Base-by-base conservation (phyloP, 2,797 vertebrate species). In the Chloroceryle inda region DNA sequence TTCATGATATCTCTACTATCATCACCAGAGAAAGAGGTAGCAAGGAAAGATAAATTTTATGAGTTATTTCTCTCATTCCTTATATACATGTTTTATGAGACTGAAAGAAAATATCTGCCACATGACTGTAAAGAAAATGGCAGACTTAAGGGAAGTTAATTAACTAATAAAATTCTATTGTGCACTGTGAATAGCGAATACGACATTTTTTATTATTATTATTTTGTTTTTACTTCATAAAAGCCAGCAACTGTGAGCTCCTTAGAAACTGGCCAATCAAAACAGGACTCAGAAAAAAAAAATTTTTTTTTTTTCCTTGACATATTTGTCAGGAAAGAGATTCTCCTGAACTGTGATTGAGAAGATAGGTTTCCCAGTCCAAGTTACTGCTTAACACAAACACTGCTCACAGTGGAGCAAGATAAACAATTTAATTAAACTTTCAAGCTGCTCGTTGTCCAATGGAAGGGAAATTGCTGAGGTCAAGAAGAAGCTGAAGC, bases 371-470 rank as follows among this genome's bases (percentile, higher is more conserved):
- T 92, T 88, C 64, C 85, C 40, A 38, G 77, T 85, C 50, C 37
- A 72, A 83, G 76, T 80, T 74, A 72, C 50, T 35, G 59, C 37
- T 86, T 97, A 92, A 98, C 96, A 94, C 82, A 94, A 96, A 88
- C 88, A 85, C 88, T 92, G 93, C 93, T 94, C 96, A 87, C 88
- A 93, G 92, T 94, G 84, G 82, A 97, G 92, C 96, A 97, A 95
- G 95, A 92, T 97, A 95, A 91, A 98, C 97, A 97, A 98, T 98
- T 98, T 98, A 97, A 98, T 97, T 94, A 96, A 97, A 93, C 92
- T 98, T 98, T 98, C 98, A 98, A 98, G 97, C 98, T 98, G 97
- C 98, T 98, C 98, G 95, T 98, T 98, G 98, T 98, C 95, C 98
- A 98, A 98, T 97, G 94, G 98, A 98, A 97, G 97, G 98, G 94